Evolutionary conservation across 2,113 vertebrate species (phyloP).

Genomic region (Heteronetta atricapilla): DNA sequence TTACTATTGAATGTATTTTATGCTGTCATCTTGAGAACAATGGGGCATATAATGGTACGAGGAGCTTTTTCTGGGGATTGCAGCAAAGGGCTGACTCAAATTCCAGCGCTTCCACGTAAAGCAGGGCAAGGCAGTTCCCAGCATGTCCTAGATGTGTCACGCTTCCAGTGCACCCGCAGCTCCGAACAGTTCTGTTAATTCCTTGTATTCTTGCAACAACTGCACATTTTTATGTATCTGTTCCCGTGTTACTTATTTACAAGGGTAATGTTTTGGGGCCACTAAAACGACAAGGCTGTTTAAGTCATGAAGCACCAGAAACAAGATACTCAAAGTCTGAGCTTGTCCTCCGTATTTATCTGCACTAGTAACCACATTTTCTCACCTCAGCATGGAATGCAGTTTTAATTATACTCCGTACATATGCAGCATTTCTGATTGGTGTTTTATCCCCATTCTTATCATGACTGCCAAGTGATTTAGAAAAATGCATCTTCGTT

Average conservation of each 20-base stretch:
- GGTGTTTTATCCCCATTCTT: not conserved
- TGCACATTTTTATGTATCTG: not conserved
- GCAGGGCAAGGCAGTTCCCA: not conserved
- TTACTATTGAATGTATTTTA: not conserved
- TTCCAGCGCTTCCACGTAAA: not conserved
- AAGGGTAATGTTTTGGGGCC: not conserved
- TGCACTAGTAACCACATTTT: not conserved
- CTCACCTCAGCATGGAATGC: not conserved
- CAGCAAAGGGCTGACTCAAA: not conserved
- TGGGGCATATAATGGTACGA: not conserved
- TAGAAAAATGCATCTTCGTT: not conserved
- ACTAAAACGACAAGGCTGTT: not conserved
- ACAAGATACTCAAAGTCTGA: not conserved
- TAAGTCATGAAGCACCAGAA: not conserved
- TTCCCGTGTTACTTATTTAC: not conserved
- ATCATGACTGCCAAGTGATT: not conserved
- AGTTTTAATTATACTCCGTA: not conserved
- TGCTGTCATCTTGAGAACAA: not conserved
- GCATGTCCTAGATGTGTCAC: not conserved
- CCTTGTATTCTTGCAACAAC: not conserved
- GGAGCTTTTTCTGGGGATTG: not conserved
- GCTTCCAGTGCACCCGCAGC: fast-evolving
- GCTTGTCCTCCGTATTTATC: not conserved
- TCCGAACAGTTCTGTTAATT: not conserved
- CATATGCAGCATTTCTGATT: not conserved